Evolutionary conservation across 92 coral and sea anemone species (phyloP).

Genomic region (Zoanthus sansibaricus): DNA sequence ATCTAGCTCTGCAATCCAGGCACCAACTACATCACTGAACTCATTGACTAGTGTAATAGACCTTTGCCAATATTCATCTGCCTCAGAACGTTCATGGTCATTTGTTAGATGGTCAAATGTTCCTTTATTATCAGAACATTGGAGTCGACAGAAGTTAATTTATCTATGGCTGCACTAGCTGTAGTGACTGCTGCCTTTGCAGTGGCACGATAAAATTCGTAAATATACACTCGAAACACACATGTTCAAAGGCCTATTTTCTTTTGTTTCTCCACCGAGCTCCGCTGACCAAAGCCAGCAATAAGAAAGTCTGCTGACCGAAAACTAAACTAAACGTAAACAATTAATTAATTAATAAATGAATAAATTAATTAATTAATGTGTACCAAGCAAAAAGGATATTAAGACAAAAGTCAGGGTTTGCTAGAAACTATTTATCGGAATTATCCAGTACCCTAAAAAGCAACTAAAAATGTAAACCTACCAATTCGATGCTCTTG

Average conservation of each 20-base stretch:
- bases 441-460: not conserved
- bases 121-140: constrained; percentile 44
- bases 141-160: constrained; percentile 34
- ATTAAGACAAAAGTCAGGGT: not conserved
- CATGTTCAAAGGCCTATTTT: too few relatives aligned
- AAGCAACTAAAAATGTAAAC: not conserved
- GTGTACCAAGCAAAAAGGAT: not conserved
- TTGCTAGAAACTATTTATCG: constrained; percentile 7
- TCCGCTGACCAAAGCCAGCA: too few relatives aligned
- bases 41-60: constrained; percentile 47
- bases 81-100: constrained; percentile 41
- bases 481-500: constrained; percentile 15
- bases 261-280: too few relatives aligned
- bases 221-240: too few relatives aligned
- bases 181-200: constrained; percentile 51
- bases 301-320: too few relatives aligned
- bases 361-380: not conserved
- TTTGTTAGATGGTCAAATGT: constrained; percentile 17
- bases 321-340: too few relatives aligned
- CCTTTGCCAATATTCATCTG: constrained; percentile 51
- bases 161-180: constrained; percentile 39
- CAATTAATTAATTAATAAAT: too few relatives aligned
- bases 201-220: constrained; percentile 18
- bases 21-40: constrained; percentile 37
- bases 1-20: constrained; percentile 49